Base-by-base conservation (phyloP, 1,140 invertebrate genomes). In the Phocides pigmalion region DNA sequence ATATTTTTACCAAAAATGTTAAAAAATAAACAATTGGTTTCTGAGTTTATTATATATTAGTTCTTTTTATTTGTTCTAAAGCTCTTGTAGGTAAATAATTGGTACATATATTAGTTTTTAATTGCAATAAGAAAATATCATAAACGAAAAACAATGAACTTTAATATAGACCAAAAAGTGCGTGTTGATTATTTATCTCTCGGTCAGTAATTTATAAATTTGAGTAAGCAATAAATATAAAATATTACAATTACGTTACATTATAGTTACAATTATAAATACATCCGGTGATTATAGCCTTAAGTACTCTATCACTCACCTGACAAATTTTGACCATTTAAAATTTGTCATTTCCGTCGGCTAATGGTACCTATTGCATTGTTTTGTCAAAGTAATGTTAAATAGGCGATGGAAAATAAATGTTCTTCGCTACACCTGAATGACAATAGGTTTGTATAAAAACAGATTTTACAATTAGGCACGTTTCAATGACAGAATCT, bases 271-370 rank as follows among this genome's bases (percentile, higher is more conserved):
- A n/a, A n/a, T n/a, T n/a, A n/a, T n/a, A n/a, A n/a, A n/a, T n/a
- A n/a, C 35, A 39, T 39, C 35, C 35, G 35, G n/a, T 11, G 35
- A 39, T 39, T 32, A 32, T 32, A 32, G 14, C n/a, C 35, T 14
- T 41, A 54, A 41, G 3, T 14, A 19, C 35, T 54, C 51, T 16
- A 54, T 42, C 37, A 42, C 17, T 54, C 51, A 22, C 35, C 35
- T 19, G 16, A 46, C 17, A 54, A 64, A 64, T 69, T 72, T 62
- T 61, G 63, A 65, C 46, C 37, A 42, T 67, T 64, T 59, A 72
- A n/a, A 67, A 70, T 75, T 65, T 64, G 69, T 78, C 65, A 62
- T 72, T 74, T 78, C 75, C 75, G 72, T 53, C 63, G 65, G 16
- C 39, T 62, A 68, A 74, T 74, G 42, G 58, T 56, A n/a, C n/a